These are phyloP conservation scores for Drymonia ruficornis DNA, from an alignment of 2,888 invertebrate species.

Conservation along the genomic window DNA sequence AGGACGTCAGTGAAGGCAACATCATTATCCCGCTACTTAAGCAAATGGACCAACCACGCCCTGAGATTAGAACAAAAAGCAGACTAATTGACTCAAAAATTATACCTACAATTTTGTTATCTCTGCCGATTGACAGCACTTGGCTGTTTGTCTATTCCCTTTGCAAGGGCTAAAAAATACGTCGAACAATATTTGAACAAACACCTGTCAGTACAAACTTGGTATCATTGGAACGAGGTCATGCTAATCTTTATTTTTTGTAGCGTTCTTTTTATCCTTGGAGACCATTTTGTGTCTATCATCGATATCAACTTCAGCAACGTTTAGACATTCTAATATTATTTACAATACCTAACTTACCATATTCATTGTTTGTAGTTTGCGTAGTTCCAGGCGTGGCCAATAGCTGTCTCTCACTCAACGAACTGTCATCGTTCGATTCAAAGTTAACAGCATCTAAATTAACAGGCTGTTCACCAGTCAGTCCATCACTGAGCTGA, in stretches of 20 bases:
- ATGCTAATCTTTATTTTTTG: constrained; percentile 18
- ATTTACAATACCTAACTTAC: constrained; percentile 47
- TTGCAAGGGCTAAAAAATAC: constrained; percentile 8
- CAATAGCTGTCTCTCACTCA: constrained; percentile 67
- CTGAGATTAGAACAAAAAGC: constrained; percentile 3
- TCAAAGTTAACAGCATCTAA: constrained; percentile 59
- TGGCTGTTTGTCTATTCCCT: neutral
- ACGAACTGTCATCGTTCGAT: constrained; percentile 40
- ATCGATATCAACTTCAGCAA: neutral
- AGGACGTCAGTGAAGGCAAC: neutral
- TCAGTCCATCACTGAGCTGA: constrained; percentile 64
- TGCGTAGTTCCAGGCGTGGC: constrained; percentile 53
- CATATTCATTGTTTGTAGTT: constrained; percentile 65
- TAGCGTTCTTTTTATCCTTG: constrained; percentile 4
- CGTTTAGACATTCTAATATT: no score
- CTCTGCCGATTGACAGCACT: neutral
- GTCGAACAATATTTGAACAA: constrained; percentile 23
- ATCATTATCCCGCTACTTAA: neutral
- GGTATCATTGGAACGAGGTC: constrained; percentile 31
- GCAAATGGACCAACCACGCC: neutral
- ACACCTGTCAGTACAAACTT: constrained; percentile 9
- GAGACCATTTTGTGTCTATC: neutral
- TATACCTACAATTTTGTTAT: neutral
- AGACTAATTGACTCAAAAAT: neutral
- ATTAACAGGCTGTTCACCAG: constrained; percentile 52